Conservation (phyloP, 1,140 invertebrate genomes). For the Helicoverpa zea region DNA sequence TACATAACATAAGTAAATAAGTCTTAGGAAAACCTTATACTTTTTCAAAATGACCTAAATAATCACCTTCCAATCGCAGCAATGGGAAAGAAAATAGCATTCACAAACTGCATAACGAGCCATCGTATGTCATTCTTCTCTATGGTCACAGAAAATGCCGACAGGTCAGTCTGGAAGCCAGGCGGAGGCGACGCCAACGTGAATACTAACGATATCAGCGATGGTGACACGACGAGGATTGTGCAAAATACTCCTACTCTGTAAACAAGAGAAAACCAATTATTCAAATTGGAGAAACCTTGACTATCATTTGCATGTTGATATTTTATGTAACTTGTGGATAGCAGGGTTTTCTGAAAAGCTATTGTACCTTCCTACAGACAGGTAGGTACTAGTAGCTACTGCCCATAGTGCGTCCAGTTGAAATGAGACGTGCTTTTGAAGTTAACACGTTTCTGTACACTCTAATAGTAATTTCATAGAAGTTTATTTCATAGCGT, state of each 20-base stretch:
- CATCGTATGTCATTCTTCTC: slow-evolving; percentile 81
- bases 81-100: slow-evolving; percentile 89
- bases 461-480: no score
- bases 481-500: no score
- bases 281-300: slow-evolving; percentile 29
- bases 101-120: slow-evolving; percentile 87
- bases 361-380: no score
- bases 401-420: neutral
- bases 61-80: slow-evolving; percentile 90
- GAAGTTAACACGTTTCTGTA: no score
- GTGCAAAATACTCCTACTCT: slow-evolving; percentile 86
- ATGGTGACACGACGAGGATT: slow-evolving; percentile 86
- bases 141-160: slow-evolving; percentile 64
- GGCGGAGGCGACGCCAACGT: slow-evolving; percentile 88
- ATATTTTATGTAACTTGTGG: neutral
- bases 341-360: neutral
- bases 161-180: slow-evolving; percentile 74
- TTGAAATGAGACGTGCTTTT: no score
- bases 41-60: neutral
- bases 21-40: no score
- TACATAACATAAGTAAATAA: no score
- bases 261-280: slow-evolving; percentile 48
- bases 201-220: slow-evolving; percentile 86
- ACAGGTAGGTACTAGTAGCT: neutral
- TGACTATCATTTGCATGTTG: slow-evolving; percentile 14